phyloP scores from a whole-genome alignment of 2,797 vertebrate species.

The Chelidonichthys spinosus region DNA sequence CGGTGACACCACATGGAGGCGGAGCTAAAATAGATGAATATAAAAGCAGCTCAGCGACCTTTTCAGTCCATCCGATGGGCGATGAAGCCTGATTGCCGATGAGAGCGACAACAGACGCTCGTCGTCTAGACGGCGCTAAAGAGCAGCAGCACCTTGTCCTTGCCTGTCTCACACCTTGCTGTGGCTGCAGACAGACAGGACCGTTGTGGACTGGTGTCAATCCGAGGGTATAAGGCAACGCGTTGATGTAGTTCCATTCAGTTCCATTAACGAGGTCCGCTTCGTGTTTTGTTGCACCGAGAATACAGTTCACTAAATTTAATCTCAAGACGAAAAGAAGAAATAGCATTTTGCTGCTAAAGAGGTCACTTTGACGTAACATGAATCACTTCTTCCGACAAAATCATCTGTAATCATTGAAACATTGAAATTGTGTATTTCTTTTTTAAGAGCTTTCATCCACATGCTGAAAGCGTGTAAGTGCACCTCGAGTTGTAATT shows the following conservation, averaged over 20 bases:
- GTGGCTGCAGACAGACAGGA: constrained; percentile 8
- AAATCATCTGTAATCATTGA: background rate
- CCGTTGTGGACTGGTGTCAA: constrained; percentile 59
- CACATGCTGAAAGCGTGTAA: background rate
- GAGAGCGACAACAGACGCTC: constrained; percentile 60
- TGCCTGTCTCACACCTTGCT: constrained; percentile 35
- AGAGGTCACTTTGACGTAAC: background rate
- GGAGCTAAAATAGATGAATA: background rate
- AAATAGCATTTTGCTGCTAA: background rate
- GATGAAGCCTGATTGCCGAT: constrained; percentile 61
- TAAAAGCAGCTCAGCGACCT: constrained; percentile 54
- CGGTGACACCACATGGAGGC: constrained; percentile 29
- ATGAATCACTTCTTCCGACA: background rate
- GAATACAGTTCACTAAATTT: no score
- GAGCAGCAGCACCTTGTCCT: constrained; percentile 45
- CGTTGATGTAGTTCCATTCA: background rate
- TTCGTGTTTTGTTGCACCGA: no score
- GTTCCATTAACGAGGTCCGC: no score
- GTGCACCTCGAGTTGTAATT: constrained; percentile 1
- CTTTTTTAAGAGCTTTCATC: constrained; percentile 11
- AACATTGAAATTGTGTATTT: background rate
- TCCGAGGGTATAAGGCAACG: background rate
- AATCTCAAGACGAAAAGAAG: no score
- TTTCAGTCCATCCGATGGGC: constrained; percentile 73
- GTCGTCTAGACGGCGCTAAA: constrained; percentile 36